phyloP scores from a whole-genome alignment of 2,888 invertebrate genomes.

The Electrophaes corylata region DNA sequence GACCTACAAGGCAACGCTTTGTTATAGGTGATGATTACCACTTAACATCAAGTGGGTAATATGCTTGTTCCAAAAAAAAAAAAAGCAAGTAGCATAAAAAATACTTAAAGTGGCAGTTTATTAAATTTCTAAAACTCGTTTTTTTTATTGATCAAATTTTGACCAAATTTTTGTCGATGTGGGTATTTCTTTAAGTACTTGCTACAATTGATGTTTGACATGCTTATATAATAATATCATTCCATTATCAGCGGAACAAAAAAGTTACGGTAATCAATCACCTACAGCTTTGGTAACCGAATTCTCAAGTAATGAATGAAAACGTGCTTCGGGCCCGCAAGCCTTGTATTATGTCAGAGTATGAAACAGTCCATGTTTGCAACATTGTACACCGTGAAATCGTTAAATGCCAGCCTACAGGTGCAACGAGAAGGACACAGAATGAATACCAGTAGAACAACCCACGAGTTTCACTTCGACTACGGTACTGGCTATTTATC shows the following conservation, averaged over 20 bases:
- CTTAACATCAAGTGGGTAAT: no score
- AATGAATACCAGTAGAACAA: background rate
- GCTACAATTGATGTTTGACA: no score
- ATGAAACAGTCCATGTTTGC: slow-evolving; percentile 14
- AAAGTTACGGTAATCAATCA: background rate
- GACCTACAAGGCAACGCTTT: no score
- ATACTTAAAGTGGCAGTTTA: no score
- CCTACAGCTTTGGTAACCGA: background rate
- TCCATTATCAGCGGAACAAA: background rate
- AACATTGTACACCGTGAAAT: slow-evolving; percentile 22
- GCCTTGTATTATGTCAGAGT: slow-evolving; percentile 15
- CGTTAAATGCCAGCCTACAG: slow-evolving; percentile 27
- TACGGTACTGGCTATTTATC: background rate
- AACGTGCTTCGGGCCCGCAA: background rate
- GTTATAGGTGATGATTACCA: no score
- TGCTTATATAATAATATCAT: no score
- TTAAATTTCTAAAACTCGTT: no score
- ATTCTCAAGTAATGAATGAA: slow-evolving; percentile 6
- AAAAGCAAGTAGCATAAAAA: no score
- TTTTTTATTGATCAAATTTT: no score
- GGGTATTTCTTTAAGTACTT: no score
- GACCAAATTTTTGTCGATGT: no score
- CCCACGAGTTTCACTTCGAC: background rate
- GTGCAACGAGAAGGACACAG: slow-evolving; percentile 24
- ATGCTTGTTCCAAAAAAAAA: no score